Conservation (phyloP, 2,888 invertebrate species). For the Drosophila heteroneura region DNA sequence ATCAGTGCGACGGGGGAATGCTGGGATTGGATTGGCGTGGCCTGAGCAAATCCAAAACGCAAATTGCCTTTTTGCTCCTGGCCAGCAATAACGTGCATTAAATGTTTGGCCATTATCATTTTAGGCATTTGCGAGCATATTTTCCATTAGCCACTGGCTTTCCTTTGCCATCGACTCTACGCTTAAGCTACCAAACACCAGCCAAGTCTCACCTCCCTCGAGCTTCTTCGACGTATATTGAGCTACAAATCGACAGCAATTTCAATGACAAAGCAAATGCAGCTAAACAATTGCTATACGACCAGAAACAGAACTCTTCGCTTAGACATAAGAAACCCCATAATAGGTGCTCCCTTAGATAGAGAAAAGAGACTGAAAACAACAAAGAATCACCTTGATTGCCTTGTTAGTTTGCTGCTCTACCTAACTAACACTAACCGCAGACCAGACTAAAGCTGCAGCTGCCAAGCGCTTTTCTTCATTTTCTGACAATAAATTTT, state of each 20-base stretch:
- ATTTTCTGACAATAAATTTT: slow-evolving; percentile 83
- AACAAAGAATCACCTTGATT: slow-evolving; percentile 76
- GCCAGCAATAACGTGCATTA: slow-evolving; percentile 78
- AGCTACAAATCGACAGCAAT: slow-evolving; percentile 69
- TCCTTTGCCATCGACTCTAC: background rate
- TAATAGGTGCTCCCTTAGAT: slow-evolving; percentile 46
- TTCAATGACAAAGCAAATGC: slow-evolving; percentile 63
- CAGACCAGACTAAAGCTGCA: slow-evolving; percentile 36
- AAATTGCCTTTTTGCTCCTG: slow-evolving; percentile 70
- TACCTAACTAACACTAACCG: slow-evolving; percentile 57
- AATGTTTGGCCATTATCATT: slow-evolving; percentile 82
- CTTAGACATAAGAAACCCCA: slow-evolving; percentile 44
- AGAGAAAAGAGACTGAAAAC: slow-evolving; percentile 3
- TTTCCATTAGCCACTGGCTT: slow-evolving; percentile 64
- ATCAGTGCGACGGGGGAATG: background rate
- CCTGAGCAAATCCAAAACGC: slow-evolving; percentile 51
- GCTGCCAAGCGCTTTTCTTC: slow-evolving; percentile 67
- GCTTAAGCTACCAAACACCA: background rate
- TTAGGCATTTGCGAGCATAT: slow-evolving; percentile 58
- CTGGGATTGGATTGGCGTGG: slow-evolving; percentile 11
- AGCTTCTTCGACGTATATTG: slow-evolving; percentile 48
- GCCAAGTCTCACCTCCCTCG: background rate
- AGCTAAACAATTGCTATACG: slow-evolving; percentile 40
- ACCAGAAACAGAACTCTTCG: slow-evolving; percentile 33
- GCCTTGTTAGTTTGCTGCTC: slow-evolving; percentile 54